Base-by-base conservation (phyloP, 2,797 vertebrate species). In the Rhynchotus rufescens region DNA sequence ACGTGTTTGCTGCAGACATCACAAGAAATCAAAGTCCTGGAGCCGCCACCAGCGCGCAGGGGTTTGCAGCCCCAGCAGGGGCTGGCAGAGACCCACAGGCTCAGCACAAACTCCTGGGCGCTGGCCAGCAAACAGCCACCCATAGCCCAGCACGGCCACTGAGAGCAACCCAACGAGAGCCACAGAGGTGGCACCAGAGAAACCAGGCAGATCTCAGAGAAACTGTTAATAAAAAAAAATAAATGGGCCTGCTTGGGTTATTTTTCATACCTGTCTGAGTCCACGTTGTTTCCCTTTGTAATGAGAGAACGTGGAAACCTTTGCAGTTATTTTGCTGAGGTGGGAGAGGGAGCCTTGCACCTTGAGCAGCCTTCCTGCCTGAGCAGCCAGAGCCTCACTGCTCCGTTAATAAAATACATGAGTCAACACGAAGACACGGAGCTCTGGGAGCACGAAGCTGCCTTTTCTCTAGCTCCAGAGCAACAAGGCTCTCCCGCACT, bases 301-400 rank as follows among this genome's bases (percentile, higher is more conserved):
- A 92, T 91, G 90, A 96, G 93, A 90, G 73, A 60, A 88, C 90
- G 89, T 83, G 67, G 89, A 96, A 81, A 94, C 60, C 52, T 96
- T 60, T 82, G 90, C 89, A 93, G 94, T 92, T 96, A 91, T 93
- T 97, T 94, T 85, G 66, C 84, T 79, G 80, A 78, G 69, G 85
- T 87, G 69, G 76, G 36, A 83, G n/a, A 60, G 19, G 38, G 40
- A 47, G 57, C 71, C 0, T 0, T 81, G 86, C 74, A 71, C 83
- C 67, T 73, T 38, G 12, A 95, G 65, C 38, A 66, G 47, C 40
- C 52, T 91, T 91, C 62, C 65, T 64, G 91, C 57, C 20, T 73
- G 85, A 78, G 79, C 6, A 0, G 74, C 40, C 65, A 40, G 30
- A 81, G 40, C 32, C 22, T 38, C 83, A 36, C 44, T 61, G 81